A percentile compares a stretch with the other conserved stretches of the same genome.
Evolutionary conservation across 2,113 vertebrate genomes (phyloP).

Genomic region (Colistium nudipinnis): DNA sequence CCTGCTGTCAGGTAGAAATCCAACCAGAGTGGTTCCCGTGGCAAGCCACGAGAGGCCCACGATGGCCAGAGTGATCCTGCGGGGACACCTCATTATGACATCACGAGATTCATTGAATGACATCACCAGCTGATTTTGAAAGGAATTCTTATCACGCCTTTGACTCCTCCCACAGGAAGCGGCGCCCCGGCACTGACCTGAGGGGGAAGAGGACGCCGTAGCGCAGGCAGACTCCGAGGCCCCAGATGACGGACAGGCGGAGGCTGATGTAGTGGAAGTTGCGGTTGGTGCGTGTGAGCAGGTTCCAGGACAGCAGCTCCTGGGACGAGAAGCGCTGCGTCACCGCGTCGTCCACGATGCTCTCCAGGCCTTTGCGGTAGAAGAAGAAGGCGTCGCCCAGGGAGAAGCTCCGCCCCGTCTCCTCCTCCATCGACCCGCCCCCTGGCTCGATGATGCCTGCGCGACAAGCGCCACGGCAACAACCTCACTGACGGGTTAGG

Average conservation of each 20-base stretch:
- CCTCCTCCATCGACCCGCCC: conserved; percentile 88
- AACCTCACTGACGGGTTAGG: not conserved
- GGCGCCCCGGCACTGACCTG: conserved; percentile 86
- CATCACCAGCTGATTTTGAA: not conserved
- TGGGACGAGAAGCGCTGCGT: conserved; percentile 97
- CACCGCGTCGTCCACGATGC: conserved; percentile 94
- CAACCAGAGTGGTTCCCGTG: conserved; percentile 86
- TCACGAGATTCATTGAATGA: no score
- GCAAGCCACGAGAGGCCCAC: conserved; percentile 91
- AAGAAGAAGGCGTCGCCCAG: conserved; percentile 92
- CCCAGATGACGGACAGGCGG: conserved; percentile 91
- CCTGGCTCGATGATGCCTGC: conserved; percentile 93
- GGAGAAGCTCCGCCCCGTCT: conserved; percentile 74
- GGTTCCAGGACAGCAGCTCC: conserved; percentile 95
- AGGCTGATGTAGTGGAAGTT: conserved; percentile 94
- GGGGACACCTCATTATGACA: no score
- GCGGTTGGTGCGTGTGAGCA: conserved; percentile 95
- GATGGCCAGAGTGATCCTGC: conserved; percentile 87
- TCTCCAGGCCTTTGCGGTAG: conserved; percentile 91
- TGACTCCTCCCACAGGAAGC: no score
- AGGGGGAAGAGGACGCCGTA: conserved; percentile 92
- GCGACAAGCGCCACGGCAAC: no score
- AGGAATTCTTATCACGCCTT: no score
- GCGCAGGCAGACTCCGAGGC: conserved; percentile 88
- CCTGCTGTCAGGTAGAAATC: conserved; percentile 89